These are phyloP conservation scores for Acrobasis repandana DNA, from an alignment of 2,888 invertebrate genomes.

Conservation along the genomic window DNA sequence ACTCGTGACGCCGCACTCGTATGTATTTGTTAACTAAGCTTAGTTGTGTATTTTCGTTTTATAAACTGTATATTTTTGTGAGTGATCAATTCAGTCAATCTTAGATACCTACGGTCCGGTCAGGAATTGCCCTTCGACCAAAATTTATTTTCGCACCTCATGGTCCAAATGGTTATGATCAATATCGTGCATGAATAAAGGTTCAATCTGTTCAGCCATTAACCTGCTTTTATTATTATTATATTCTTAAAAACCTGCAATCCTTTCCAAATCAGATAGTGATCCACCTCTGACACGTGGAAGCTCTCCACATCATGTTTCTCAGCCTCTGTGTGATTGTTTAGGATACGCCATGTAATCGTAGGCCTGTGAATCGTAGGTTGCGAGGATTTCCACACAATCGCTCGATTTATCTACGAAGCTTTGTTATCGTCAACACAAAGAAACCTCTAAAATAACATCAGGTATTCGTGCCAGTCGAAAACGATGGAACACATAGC, in stretches of 20 bases:
- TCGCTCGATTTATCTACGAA: not conserved
- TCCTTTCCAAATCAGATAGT: not conserved
- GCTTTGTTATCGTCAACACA: not conserved
- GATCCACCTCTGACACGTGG: not conserved
- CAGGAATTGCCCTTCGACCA: too few relatives aligned
- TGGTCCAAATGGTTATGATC: too few relatives aligned
- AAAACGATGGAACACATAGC: not conserved
- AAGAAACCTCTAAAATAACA: conserved; percentile 5
- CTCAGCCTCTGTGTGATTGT: not conserved
- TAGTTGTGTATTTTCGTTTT: too few relatives aligned
- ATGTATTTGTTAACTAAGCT: too few relatives aligned
- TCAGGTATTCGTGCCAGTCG: not conserved
- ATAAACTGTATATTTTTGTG: too few relatives aligned
- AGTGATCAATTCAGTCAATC: too few relatives aligned
- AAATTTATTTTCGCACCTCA: too few relatives aligned
- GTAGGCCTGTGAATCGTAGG: not conserved
- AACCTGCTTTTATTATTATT: not conserved
- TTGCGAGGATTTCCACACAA: conserved; percentile 7
- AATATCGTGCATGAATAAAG: too few relatives aligned
- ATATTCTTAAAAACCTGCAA: not conserved
- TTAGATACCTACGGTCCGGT: too few relatives aligned
- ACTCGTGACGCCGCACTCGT: too few relatives aligned
- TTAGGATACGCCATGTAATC: not conserved
- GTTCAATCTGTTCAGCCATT: not conserved
- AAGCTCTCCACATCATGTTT: not conserved